Conservation (phyloP, 2,797 vertebrate genomes). For the Tenualosa ilisha region DNA sequence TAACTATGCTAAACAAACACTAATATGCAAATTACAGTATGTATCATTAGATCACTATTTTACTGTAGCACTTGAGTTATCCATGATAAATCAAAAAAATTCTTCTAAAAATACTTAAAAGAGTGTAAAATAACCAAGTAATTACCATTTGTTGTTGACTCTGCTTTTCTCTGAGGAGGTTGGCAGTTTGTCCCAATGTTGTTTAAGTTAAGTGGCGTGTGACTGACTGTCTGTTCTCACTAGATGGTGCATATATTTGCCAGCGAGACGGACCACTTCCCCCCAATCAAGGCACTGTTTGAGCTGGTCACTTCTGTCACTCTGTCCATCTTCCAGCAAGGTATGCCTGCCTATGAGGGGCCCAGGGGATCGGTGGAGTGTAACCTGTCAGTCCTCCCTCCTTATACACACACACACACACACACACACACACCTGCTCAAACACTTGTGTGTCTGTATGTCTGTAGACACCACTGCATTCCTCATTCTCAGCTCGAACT, state of each 20-base stretch:
- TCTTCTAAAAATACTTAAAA: background rate
- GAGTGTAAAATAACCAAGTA: background rate
- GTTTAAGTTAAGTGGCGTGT: background rate
- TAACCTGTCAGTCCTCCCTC: slow-evolving; percentile 6
- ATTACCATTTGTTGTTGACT: background rate
- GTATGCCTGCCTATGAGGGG: slow-evolving; percentile 76
- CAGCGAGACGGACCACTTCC: slow-evolving; percentile 93
- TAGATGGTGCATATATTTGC: slow-evolving; percentile 99
- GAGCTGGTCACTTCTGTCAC: slow-evolving; percentile 96
- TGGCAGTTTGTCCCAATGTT: background rate
- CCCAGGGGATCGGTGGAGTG: background rate
- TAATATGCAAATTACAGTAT: background rate
- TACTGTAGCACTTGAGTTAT: background rate
- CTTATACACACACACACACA: background rate
- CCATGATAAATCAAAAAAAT: background rate
- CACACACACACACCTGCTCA: background rate
- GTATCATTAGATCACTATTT: background rate
- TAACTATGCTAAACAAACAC: background rate
- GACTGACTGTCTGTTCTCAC: slow-evolving; percentile 52
- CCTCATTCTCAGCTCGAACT: background rate
- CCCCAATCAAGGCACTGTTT: slow-evolving; percentile 97
- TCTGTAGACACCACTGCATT: background rate
- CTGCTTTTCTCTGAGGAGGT: background rate
- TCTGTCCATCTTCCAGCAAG: slow-evolving; percentile 98
- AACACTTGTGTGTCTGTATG: background rate